phyloP scores from a whole-genome alignment of 2,797 vertebrate species.

The Thunnus albacares region DNA sequence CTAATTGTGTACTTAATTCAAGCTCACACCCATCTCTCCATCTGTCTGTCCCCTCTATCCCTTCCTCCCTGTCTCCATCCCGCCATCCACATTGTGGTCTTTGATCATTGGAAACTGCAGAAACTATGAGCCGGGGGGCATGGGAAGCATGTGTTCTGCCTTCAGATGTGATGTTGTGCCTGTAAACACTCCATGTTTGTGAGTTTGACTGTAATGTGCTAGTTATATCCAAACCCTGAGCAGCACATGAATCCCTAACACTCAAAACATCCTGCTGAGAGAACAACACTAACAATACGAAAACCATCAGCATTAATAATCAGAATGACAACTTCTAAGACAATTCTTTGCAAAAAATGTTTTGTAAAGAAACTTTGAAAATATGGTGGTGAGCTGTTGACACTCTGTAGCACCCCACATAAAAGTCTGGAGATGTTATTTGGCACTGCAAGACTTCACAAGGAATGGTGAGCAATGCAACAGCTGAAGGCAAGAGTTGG shows the following conservation, averaged over 20 bases:
- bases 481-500: background rate
- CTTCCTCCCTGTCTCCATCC: slow-evolving; percentile 6
- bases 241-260: background rate
- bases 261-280: slow-evolving; percentile 23
- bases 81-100: slow-evolving; percentile 42
- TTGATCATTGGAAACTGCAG: slow-evolving; percentile 65
- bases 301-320: slow-evolving; percentile 15
- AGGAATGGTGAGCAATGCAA: background rate
- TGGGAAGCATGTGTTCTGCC: slow-evolving; percentile 48
- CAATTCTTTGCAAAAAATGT: background rate
- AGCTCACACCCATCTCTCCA: slow-evolving; percentile 38
- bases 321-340: slow-evolving; percentile 6
- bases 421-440: background rate
- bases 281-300: background rate
- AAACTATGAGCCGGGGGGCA: slow-evolving; percentile 47
- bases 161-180: slow-evolving; percentile 48
- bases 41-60: slow-evolving; percentile 39
- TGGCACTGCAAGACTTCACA: background rate
- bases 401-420: background rate
- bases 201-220: slow-evolving; percentile 25
- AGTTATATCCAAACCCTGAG: slow-evolving; percentile 6
- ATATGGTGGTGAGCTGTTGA: background rate
- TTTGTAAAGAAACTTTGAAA: background rate
- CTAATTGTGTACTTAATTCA: slow-evolving; percentile 43
- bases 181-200: slow-evolving; percentile 52